phyloP scores from a whole-genome alignment of 2,888 invertebrate species.

The Acanthosoma haemorrhoidale region DNA sequence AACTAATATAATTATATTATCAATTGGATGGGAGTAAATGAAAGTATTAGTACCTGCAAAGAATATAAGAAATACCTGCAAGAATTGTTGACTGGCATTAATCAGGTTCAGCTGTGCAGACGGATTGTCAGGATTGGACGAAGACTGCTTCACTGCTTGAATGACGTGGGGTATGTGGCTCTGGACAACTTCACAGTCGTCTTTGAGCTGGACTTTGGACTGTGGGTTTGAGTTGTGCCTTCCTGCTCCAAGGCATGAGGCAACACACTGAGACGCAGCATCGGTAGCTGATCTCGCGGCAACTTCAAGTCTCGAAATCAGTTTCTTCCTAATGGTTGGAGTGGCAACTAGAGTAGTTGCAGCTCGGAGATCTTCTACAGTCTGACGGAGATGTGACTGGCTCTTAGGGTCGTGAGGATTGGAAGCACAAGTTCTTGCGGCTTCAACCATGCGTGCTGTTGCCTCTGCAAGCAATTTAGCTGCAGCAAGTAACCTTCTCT shows the following conservation, averaged over 20 bases:
- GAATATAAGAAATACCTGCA: slow-evolving; percentile 54
- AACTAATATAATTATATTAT: too few species aligned
- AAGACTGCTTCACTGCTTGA: slow-evolving; percentile 68
- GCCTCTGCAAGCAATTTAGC: slow-evolving; percentile 94
- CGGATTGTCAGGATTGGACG: slow-evolving; percentile 64
- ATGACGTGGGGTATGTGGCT: slow-evolving; percentile 76
- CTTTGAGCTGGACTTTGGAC: slow-evolving; percentile 65
- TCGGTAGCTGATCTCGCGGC: slow-evolving; percentile 82
- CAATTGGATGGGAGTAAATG: too few species aligned
- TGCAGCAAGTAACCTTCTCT: slow-evolving; percentile 83
- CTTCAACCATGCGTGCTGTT: slow-evolving; percentile 94
- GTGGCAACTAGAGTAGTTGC: slow-evolving; percentile 83
- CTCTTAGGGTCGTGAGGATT: slow-evolving; percentile 75
- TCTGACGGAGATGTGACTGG: slow-evolving; percentile 76
- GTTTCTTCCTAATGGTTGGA: slow-evolving; percentile 65
- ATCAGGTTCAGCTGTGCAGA: slow-evolving; percentile 74
- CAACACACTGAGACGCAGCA: slow-evolving; percentile 84
- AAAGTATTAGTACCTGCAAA: neutral
- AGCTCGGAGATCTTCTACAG: slow-evolving; percentile 88
- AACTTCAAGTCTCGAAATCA: slow-evolving; percentile 60
- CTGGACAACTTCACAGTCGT: slow-evolving; percentile 67
- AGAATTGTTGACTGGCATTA: slow-evolving; percentile 75
- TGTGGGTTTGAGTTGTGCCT: slow-evolving; percentile 65
- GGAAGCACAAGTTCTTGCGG: slow-evolving; percentile 86
- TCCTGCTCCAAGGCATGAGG: slow-evolving; percentile 77